Base-by-base conservation (phyloP, 1,140 invertebrate genomes). In the Andricus grossulariae region DNA sequence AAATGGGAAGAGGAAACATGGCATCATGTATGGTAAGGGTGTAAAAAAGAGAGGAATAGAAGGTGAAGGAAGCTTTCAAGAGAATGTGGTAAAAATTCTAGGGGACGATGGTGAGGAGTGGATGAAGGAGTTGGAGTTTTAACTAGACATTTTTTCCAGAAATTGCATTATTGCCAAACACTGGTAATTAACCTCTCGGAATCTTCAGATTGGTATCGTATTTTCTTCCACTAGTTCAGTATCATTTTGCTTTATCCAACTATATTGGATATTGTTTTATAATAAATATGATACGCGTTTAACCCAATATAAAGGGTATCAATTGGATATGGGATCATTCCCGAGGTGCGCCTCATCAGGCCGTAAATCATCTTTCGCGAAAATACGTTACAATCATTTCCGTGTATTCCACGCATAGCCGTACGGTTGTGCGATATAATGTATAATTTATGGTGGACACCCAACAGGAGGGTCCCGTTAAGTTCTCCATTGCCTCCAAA, bases 391-490 rank as follows among this genome's bases (percentile, higher is more conserved):
- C 18, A 19, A 54, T 54, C 18, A 54, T 54, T 54, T 54, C 52
- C 52, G 52, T 19, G 52, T 54, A 54, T 54, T n/a, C 52, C n/a
- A 54, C n/a, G n/a, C 52, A 52, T 11, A 45, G 39, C 39, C 39
- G 10, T 45, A 45, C 39, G 10, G 39, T 11, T 45, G 10, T 52
- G 52, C 52, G 16, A 54, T 54, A 54, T 54, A 54, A 54, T 54
- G 52, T 54, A 54, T 54, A 54, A 54, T 54, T 54, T 54, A 54
- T 54, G 52, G 52, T 19, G 52, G n/a, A 54, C 52, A 54, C 52
- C 52, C 52, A 18, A 54, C 52, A 18, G 52, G 52, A 54, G 52
- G 52, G 18, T 54, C 18, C 52, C 52, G 52, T 54, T 54, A 54
- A 18, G 52, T n/a, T 19, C 52, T 11, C 52, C 18, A 45, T 4